Evolutionary conservation across 2,113 vertebrate genomes (phyloP).

Genomic region (Nibea albiflora): DNA sequence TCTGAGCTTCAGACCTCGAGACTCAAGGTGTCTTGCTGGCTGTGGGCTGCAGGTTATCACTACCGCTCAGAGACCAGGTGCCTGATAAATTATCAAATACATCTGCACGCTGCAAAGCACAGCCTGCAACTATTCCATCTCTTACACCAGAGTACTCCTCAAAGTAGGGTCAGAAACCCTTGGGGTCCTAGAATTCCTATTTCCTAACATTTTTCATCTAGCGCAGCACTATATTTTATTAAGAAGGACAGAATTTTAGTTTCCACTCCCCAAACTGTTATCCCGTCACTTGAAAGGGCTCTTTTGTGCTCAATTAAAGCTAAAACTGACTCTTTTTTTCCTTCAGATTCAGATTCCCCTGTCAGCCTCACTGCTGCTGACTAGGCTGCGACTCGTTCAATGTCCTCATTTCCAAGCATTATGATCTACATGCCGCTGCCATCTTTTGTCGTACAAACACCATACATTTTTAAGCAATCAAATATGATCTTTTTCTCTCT

Average conservation of each 20-base stretch:
- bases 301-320: constrained; percentile 64
- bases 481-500: constrained; percentile 53
- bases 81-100: constrained; percentile 68
- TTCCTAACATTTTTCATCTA: constrained; percentile 39
- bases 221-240: constrained; percentile 55
- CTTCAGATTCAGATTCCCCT: constrained; percentile 17
- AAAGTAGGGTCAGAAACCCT: constrained; percentile 50
- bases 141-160: constrained; percentile 44
- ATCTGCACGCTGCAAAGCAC: constrained; percentile 40
- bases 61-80: constrained; percentile 34
- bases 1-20: constrained; percentile 23
- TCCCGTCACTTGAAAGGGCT: constrained; percentile 37
- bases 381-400: constrained; percentile 5
- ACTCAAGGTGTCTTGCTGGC: constrained; percentile 35
- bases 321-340: constrained; percentile 3
- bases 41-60: constrained; percentile 48
- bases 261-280: constrained; percentile 50
- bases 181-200: constrained; percentile 50
- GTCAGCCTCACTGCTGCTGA: constrained; percentile 39
- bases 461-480: constrained; percentile 74
- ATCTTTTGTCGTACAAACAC: constrained; percentile 57
- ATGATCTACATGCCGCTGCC: constrained; percentile 38
- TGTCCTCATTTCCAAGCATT: constrained; percentile 40
- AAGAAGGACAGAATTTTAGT: constrained; percentile 50
- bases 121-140: constrained; percentile 54